Conservation (phyloP, 1,140 invertebrate genomes). For the Apis cerana region DNA sequence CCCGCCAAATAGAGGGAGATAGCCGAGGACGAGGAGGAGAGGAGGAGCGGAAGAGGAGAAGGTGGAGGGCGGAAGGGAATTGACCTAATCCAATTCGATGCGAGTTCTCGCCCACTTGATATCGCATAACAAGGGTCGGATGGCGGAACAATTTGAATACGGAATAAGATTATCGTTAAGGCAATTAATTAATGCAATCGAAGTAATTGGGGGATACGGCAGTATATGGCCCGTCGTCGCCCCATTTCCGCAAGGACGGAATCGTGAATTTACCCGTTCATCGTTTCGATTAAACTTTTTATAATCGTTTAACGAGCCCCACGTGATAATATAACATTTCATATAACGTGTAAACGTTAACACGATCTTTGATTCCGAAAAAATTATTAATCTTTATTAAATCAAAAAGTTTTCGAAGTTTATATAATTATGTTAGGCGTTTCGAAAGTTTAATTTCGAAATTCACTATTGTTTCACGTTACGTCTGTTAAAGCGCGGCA, state of each 20-base stretch:
- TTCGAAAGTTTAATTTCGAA: too few species aligned
- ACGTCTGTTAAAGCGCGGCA: too few species aligned
- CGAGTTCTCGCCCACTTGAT: conserved; percentile 69
- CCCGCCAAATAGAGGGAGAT: conserved; percentile 48
- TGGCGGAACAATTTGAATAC: conserved; percentile 67
- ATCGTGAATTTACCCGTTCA: accelerated
- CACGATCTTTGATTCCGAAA: too few species aligned
- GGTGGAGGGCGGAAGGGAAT: conserved; percentile 52
- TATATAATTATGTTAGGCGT: too few species aligned
- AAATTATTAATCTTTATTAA: too few species aligned
- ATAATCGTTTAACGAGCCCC: neutral
- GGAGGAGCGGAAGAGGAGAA: conserved; percentile 26
- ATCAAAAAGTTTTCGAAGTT: too few species aligned
- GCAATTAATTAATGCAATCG: conserved; percentile 67
- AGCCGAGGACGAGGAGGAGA: neutral
- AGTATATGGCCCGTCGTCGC: neutral
- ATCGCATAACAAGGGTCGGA: conserved; percentile 66
- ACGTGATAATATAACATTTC: too few species aligned
- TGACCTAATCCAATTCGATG: conserved; percentile 70
- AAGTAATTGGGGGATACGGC: conserved; percentile 53
- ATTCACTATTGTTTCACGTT: too few species aligned
- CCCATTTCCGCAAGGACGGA: neutral
- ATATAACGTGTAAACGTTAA: too few species aligned
- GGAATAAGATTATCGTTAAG: conserved; percentile 67
- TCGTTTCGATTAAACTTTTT: neutral